Conservation (phyloP, 2,113 vertebrate species). For the Pelobates fuscus region DNA sequence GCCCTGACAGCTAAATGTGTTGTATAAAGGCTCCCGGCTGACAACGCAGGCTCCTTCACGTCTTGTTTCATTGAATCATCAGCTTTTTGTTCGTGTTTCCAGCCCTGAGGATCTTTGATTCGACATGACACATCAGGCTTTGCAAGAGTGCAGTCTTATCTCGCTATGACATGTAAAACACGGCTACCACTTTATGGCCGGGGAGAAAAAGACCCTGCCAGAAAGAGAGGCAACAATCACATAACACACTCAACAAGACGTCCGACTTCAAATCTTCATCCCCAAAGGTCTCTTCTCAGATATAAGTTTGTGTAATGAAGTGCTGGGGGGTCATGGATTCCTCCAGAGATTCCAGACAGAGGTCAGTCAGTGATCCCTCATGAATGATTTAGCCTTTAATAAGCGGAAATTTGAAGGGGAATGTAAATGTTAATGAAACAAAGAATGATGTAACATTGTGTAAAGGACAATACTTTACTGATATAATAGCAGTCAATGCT, state of each 20-base stretch:
- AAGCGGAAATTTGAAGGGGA: neutral
- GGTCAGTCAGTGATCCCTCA: neutral
- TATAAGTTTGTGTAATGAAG: neutral
- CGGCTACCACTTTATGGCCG: neutral
- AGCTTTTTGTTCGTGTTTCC: neutral
- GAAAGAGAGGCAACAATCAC: neutral
- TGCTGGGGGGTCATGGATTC: neutral
- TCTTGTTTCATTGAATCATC: slow-evolving; percentile 25
- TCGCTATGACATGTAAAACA: slow-evolving; percentile 23
- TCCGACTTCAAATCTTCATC: too few relatives aligned
- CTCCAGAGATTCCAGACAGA: neutral
- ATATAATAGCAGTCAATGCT: too few relatives aligned
- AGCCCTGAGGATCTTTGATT: slow-evolving; percentile 17
- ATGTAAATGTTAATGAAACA: too few relatives aligned
- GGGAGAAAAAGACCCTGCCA: neutral
- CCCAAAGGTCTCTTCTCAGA: too few relatives aligned
- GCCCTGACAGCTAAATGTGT: slow-evolving; percentile 25
- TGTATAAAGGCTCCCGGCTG: slow-evolving; percentile 17
- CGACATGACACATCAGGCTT: slow-evolving; percentile 32
- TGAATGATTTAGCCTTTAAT: neutral
- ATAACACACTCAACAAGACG: neutral
- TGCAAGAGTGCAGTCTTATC: neutral
- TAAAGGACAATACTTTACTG: too few relatives aligned
- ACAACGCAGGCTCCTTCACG: neutral
- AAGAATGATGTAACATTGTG: too few relatives aligned